Evolutionary conservation across 2,888 invertebrate species (phyloP), one percentile per base, ranked within the genome.

Genomic region (Leptinotarsa peninsularis): DNA sequence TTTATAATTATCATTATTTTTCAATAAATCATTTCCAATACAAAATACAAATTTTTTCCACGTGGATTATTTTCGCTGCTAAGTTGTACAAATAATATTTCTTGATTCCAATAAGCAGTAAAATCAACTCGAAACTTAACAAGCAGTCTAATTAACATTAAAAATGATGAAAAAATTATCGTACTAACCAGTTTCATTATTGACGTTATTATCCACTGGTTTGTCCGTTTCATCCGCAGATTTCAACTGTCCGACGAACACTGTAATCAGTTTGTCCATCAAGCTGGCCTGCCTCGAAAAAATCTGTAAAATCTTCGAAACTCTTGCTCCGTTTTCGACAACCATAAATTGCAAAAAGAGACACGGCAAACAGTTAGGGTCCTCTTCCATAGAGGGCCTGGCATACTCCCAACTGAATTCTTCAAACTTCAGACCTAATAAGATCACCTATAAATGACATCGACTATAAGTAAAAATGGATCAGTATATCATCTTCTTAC

Each of bases 391-490:
- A 0, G 95, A 95, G 0, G 96, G 94, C 84, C 96, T 93, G 0
- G 96, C 96, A 87, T 95, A 95, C 87, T 97, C 97, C 97, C 98
- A 98, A 18, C 95, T 96, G 80, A 98, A 89, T 84, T 98, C 96
- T 84, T 96, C 95, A 84, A 95, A 98, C 66, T 94, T 92, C 67
- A 98, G 90, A 33, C 97, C 96, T 68, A 97, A 89, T 56, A 97
- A 89, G 66, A 97, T 91, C 78, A 94, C 94, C 97, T 97, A 87
- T 33, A 87, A 86, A 27, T 17, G 33, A 7, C 14, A 43, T 10
- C 10, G 43, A 43, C 66, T 21, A n/a, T 33, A 73, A 52, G 43
- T 27, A n/a, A 18, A 43, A 18, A 49, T n/a, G 15, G 23, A 43
- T 13, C 23, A 33, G 4, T 18, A 50, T 66, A 21, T 68, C 21